Percentiles rank a stretch among this genome's conserved stretches.
phyloP scores from a whole-genome alignment of 2,888 invertebrate genomes.

The Synergus japonicus region DNA sequence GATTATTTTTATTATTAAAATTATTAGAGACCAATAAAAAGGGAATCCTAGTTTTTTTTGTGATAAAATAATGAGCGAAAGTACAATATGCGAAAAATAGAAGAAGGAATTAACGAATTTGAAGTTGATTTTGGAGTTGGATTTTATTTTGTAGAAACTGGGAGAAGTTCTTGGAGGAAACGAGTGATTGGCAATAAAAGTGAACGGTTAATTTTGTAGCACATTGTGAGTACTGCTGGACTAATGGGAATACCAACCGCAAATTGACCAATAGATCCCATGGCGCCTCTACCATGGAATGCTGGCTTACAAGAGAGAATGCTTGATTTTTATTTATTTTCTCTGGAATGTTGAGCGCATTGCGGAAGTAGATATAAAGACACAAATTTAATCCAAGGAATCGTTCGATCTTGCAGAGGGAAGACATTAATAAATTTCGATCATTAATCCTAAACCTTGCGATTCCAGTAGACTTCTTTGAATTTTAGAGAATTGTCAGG shows the following conservation, averaged over 20 bases:
- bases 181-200: conserved; percentile 35
- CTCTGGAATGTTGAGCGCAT: conserved; percentile 9
- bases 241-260: conserved; percentile 39
- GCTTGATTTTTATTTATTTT: conserved; percentile 31
- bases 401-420: not conserved
- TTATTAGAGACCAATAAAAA: too few species aligned
- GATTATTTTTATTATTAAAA: too few species aligned
- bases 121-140: not conserved
- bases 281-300: conserved; percentile 33
- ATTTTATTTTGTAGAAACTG: not conserved
- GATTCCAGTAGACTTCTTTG: not conserved
- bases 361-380: not conserved
- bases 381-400: conserved; percentile 13
- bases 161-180: not conserved
- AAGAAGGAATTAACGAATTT: not conserved
- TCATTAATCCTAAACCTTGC: not conserved
- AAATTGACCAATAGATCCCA: conserved; percentile 38
- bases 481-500: not conserved
- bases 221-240: conserved; percentile 12
- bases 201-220: conserved; percentile 26
- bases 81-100: not conserved
- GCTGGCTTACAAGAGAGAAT: conserved; percentile 3
- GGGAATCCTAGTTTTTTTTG: too few species aligned
- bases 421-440: not conserved
- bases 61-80: too few species aligned